Conservation (phyloP, 2,113 vertebrate species). For the Hipposideros armiger region DNA sequence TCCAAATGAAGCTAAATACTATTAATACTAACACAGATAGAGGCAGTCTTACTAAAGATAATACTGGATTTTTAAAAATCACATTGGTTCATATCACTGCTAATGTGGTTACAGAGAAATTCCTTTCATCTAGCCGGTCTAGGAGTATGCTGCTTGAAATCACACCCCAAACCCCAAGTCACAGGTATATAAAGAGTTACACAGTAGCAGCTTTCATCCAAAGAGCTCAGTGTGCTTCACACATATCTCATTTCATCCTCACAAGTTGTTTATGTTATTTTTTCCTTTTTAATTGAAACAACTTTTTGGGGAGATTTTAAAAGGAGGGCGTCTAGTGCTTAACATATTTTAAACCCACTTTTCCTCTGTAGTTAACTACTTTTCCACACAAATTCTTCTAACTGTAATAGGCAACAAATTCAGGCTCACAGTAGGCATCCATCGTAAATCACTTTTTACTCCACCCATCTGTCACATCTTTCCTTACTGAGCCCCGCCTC, state of each 20-base stretch:
- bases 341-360: not conserved
- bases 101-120: not conserved
- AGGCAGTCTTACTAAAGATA: not conserved
- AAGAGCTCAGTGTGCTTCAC: slow-evolving; percentile 33
- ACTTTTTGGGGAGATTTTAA: slow-evolving; percentile 14
- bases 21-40: not conserved
- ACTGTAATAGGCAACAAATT: not conserved
- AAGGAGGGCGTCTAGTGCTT: not conserved
- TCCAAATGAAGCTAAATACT: not conserved
- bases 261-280: not conserved
- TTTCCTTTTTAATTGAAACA: slow-evolving; percentile 34
- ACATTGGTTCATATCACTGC: not conserved
- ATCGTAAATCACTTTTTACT: not conserved
- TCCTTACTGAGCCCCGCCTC: not conserved
- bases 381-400: slow-evolving; percentile 9
- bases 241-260: slow-evolving; percentile 57
- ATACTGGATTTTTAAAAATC: not conserved
- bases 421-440: not conserved
- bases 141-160: not conserved
- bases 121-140: not conserved
- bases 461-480: not conserved
- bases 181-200: not conserved
- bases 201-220: not conserved
- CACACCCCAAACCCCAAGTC: not conserved
- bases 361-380: not conserved